Evolutionary conservation across 2,888 invertebrate genomes (phyloP).

Genomic region (Meteorus colon): DNA sequence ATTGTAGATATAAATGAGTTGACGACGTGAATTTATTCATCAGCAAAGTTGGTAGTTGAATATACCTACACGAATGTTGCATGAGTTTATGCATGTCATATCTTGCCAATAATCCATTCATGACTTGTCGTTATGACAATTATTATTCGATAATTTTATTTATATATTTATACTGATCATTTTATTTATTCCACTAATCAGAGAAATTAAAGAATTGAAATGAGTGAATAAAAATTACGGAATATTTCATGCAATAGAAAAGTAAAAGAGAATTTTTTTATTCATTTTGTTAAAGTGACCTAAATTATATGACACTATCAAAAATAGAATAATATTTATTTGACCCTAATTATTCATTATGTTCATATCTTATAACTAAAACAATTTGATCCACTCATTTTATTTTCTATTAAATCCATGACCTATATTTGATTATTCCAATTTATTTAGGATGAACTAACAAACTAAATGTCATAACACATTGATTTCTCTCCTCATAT

Average conservation of each 20-base stretch:
- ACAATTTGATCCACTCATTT: background rate
- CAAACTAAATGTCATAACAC: background rate
- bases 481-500: background rate
- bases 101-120: conserved; percentile 11
- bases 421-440: background rate
- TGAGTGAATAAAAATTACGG: background rate
- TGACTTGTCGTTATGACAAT: background rate
- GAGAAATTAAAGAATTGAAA: background rate
- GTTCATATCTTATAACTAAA: too few relatives aligned
- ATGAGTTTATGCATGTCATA: background rate
- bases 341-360: background rate
- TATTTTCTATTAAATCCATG: background rate
- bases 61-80: background rate
- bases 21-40: conserved; percentile 13
- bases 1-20: conserved; percentile 10
- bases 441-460: conserved; percentile 8
- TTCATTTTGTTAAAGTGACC: too few relatives aligned
- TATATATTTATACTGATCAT: background rate
- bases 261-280: too few relatives aligned
- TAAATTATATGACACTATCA: too few relatives aligned
- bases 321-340: background rate
- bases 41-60: background rate
- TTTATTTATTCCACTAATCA: background rate
- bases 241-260: too few relatives aligned
- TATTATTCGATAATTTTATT: conserved; percentile 8